A percentile compares a stretch with the other conserved stretches of the same genome.
Evolutionary conservation across 1,140 invertebrate genomes (phyloP).

Genomic region (Pristionchus pacificus): DNA sequence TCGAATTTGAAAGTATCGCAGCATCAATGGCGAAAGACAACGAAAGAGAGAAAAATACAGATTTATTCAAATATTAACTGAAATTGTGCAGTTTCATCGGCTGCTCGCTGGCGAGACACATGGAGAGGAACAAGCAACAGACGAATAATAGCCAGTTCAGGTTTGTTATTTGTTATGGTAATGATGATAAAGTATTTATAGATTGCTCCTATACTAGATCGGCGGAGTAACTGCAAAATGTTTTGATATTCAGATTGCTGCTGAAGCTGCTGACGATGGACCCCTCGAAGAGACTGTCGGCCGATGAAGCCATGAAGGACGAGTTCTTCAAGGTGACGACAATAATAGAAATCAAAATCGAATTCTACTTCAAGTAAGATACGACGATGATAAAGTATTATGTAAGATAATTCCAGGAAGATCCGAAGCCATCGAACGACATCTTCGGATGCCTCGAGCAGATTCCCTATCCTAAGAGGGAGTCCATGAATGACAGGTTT

Average conservation of each 20-base stretch:
- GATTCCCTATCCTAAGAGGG: not conserved
- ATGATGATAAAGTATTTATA: constrained; percentile 20
- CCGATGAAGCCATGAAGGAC: constrained; percentile 96
- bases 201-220: no score
- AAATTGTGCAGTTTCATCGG: constrained; percentile 79
- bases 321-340: constrained; percentile 74
- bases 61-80: no score
- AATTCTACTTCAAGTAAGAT: no score
- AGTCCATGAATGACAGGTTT: not conserved
- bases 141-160: constrained; percentile 79
- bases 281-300: constrained; percentile 93
- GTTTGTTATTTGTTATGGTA: constrained; percentile 16
- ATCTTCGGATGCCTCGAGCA: not conserved
- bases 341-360: not conserved
- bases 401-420: not conserved
- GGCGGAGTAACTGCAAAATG: no score
- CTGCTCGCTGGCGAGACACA: constrained; percentile 92
- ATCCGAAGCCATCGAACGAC: not conserved
- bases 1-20: no score
- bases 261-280: constrained; percentile 95
- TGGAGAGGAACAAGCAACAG: constrained; percentile 95
- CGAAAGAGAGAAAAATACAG: no score
- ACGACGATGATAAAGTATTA: no score
- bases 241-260: constrained; percentile 65
- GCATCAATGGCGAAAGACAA: no score